phyloP scores from a whole-genome alignment of 2,797 vertebrate genomes.

The Coregonus suidteri region DNA sequence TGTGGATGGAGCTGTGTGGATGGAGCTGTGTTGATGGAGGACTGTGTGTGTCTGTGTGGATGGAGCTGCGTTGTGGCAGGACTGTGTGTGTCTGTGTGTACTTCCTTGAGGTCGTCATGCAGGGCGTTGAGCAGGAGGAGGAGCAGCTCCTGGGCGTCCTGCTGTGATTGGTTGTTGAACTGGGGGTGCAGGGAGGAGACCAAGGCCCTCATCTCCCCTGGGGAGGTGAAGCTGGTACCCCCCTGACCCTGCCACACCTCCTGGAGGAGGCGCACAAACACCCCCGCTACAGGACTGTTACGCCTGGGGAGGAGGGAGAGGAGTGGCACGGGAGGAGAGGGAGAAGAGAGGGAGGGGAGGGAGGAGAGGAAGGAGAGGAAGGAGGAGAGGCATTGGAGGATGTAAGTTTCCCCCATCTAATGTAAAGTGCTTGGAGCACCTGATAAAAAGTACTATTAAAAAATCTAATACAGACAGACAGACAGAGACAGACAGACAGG shows the following conservation, averaged over 20 bases:
- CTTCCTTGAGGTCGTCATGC: conserved; percentile 81
- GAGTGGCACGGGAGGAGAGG: too few species aligned
- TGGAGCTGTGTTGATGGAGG: too few species aligned
- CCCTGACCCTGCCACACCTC: conserved; percentile 81
- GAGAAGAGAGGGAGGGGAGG: background rate
- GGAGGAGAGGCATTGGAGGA: background rate
- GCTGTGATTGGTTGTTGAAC: conserved; percentile 78
- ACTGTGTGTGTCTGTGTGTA: conserved; percentile 34
- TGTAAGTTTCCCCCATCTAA: background rate
- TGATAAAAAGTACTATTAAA: background rate
- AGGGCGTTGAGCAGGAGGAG: conserved; percentile 82
- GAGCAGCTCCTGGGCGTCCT: conserved; percentile 87
- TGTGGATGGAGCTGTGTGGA: too few species aligned
- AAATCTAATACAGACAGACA: background rate
- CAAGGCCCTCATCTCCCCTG: conserved; percentile 66
- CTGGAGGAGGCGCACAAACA: conserved; percentile 78
- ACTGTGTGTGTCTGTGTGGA: too few species aligned
- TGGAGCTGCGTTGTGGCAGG: too few species aligned
- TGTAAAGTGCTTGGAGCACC: background rate
- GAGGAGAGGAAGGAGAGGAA: background rate
- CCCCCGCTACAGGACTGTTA: conserved; percentile 67
- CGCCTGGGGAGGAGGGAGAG: conserved; percentile 1
- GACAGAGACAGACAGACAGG: background rate
- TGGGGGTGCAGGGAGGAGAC: conserved; percentile 73
- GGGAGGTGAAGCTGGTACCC: conserved; percentile 72